These are phyloP conservation scores for Cremastinae sp. DNA, from an alignment of 2,888 invertebrate genomes.

Conservation along the genomic window DNA sequence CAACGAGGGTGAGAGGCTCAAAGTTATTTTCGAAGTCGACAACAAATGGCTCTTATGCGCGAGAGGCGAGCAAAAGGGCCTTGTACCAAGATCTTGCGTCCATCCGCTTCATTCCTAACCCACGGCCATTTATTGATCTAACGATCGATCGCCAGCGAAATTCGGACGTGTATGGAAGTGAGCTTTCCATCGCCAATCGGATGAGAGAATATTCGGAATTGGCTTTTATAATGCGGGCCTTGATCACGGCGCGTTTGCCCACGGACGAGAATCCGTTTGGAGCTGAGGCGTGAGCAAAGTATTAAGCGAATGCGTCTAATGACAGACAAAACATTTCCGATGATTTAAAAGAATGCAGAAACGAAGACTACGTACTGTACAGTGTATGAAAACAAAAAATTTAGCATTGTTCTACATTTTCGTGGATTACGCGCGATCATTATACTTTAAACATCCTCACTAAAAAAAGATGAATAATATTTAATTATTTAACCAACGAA, in stretches of 20 bases:
- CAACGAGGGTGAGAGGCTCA: constrained; percentile 88
- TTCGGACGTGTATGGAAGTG: constrained; percentile 44
- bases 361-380: constrained; percentile 70
- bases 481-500: constrained; percentile 59
- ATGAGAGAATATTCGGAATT: constrained; percentile 45
- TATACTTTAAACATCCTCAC: constrained; percentile 54
- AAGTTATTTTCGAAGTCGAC: constrained; percentile 89
- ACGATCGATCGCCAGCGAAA: constrained; percentile 38
- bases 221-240: constrained; percentile 46
- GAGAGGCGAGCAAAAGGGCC: constrained; percentile 88
- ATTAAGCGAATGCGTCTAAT: constrained; percentile 5
- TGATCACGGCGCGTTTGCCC: constrained; percentile 34
- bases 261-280: neutral
- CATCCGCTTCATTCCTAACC: constrained; percentile 77
- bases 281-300: neutral
- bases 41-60: constrained; percentile 89
- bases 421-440: constrained; percentile 52
- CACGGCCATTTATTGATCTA: constrained; percentile 52
- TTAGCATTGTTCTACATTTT: constrained; percentile 61
- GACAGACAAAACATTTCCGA: constrained; percentile 3
- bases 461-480: constrained; percentile 49
- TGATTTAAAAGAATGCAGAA: constrained; percentile 53
- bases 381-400: constrained; percentile 75
- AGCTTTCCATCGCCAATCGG: constrained; percentile 32
- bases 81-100: constrained; percentile 88